These are phyloP conservation scores for Julus scandinavius DNA, from an alignment of 2,888 invertebrate genomes.

Conservation along the genomic window DNA sequence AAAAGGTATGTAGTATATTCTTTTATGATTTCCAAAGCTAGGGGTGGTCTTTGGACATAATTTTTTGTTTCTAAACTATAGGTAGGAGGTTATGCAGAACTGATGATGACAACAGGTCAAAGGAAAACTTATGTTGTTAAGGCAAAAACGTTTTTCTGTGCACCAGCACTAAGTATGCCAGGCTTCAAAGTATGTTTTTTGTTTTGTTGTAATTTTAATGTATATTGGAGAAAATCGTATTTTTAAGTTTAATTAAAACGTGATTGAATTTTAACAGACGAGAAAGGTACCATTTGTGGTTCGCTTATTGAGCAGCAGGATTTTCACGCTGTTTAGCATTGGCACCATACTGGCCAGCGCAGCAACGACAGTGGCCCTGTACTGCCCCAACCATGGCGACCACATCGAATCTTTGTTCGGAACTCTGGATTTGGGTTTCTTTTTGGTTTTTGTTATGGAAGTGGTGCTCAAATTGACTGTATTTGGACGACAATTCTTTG, in stretches of 20 bases:
- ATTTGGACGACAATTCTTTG: slow-evolving; percentile 42
- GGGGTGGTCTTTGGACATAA: not conserved
- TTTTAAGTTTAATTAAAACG: not conserved
- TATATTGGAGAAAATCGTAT: not conserved
- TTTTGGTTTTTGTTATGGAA: slow-evolving; percentile 37
- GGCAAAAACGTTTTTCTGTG: slow-evolving; percentile 2
- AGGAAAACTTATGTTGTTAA: not conserved
- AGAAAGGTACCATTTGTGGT: not conserved
- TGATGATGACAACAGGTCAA: slow-evolving; percentile 43
- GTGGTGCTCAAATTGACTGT: slow-evolving; percentile 37
- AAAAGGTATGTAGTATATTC: not conserved
- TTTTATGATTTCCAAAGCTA: too few species aligned
- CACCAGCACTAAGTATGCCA: not conserved
- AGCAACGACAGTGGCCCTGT: slow-evolving; percentile 8
- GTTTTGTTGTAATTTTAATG: not conserved
- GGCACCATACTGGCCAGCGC: not conserved
- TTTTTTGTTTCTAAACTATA: not conserved
- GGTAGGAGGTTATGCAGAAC: slow-evolving; percentile 3
- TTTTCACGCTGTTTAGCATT: not conserved
- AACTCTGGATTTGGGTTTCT: not conserved
- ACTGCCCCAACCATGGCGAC: not conserved
- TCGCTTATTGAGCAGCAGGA: not conserved
- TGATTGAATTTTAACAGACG: not conserved
- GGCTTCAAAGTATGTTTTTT: slow-evolving; percentile 2
- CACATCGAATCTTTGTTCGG: not conserved